Conservation (phyloP, 2,797 vertebrate species). For the Danio kyathit region DNA sequence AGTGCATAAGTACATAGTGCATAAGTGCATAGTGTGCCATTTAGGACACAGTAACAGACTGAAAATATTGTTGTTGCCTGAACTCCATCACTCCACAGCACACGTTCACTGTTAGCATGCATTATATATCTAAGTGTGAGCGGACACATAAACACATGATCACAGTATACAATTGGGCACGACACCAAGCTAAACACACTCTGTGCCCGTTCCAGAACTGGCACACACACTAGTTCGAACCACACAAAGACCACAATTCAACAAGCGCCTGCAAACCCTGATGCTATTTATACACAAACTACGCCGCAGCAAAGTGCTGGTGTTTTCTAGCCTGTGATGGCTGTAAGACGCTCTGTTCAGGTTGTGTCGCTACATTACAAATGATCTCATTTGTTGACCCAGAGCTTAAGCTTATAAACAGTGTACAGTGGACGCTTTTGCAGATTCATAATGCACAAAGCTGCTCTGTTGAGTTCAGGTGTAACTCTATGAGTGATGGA, state of each 20-base stretch:
- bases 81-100: slow-evolving; percentile 27
- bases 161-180: slow-evolving; percentile 64
- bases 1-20: no score
- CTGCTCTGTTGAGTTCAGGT: slow-evolving; percentile 49
- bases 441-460: slow-evolving; percentile 16
- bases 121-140: slow-evolving; percentile 34
- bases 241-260: slow-evolving; percentile 82
- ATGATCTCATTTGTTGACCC: slow-evolving; percentile 70
- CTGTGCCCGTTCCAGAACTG: slow-evolving; percentile 69
- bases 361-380: slow-evolving; percentile 58
- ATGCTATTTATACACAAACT: slow-evolving; percentile 68
- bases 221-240: slow-evolving; percentile 64
- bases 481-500: slow-evolving; percentile 55
- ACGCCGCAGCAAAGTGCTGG: slow-evolving; percentile 44
- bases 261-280: slow-evolving; percentile 63
- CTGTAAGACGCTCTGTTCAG: slow-evolving; percentile 65
- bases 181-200: slow-evolving; percentile 77
- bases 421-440: slow-evolving; percentile 3
- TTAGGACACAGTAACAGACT: no score
- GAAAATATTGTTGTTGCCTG: slow-evolving; percentile 1
- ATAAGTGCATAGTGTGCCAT: no score
- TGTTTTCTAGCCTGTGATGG: slow-evolving; percentile 51
- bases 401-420: slow-evolving; percentile 48
- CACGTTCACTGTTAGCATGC: slow-evolving; percentile 2
- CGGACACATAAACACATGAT: slow-evolving; percentile 65